Conservation (phyloP, 2,113 vertebrate species). For the Manacus vitellinus region DNA sequence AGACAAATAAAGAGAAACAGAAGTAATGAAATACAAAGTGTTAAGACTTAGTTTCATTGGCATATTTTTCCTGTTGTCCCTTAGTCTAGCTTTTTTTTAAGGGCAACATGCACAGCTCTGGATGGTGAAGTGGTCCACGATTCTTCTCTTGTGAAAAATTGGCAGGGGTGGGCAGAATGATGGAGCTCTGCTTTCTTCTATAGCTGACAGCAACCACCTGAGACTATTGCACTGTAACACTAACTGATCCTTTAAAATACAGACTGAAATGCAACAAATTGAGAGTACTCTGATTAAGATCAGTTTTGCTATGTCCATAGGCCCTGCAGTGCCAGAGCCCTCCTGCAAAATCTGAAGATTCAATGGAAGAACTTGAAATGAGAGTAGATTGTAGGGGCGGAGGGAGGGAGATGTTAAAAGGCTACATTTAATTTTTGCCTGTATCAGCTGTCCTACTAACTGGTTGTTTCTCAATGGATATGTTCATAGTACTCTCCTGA, state of each 20-base stretch:
- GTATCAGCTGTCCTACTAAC: neutral
- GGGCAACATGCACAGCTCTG: neutral
- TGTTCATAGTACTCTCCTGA: neutral
- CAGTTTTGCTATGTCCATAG: neutral
- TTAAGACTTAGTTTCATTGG: neutral
- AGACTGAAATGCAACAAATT: neutral
- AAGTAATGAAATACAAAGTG: accelerated
- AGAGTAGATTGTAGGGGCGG: neutral
- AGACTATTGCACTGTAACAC: neutral
- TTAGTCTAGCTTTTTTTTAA: neutral
- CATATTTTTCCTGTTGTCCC: neutral
- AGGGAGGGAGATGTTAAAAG: neutral
- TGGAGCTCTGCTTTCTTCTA: neutral
- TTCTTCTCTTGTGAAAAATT: neutral
- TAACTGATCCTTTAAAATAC: neutral
- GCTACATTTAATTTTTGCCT: neutral
- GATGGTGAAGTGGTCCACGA: neutral
- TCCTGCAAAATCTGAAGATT: neutral
- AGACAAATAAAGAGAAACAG: neutral
- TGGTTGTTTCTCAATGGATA: neutral
- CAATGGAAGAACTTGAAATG: neutral
- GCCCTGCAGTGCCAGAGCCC: neutral
- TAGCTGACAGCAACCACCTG: neutral
- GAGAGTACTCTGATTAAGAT: neutral
- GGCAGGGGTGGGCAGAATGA: neutral